phyloP scores from a whole-genome alignment of 2,113 vertebrate species.

The Fukomys damarensis region DNA sequence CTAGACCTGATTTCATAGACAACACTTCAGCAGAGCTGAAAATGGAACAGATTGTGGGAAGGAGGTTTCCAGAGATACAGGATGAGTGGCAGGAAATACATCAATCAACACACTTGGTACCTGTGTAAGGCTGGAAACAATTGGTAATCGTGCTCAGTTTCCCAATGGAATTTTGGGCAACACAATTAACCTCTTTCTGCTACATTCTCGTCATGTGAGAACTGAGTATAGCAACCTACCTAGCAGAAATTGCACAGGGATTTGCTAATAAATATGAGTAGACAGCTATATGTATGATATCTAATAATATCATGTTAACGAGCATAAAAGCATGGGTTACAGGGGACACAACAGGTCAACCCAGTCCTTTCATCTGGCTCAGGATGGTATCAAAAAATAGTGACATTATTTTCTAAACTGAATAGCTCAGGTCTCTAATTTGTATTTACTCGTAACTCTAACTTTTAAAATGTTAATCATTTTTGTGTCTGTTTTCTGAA shows the following conservation, averaged over 20 bases:
- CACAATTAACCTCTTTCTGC: conserved; percentile 79
- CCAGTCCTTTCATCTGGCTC: neutral
- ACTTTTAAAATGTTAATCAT: neutral
- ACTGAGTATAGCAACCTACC: conserved; percentile 53
- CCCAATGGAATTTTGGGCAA: conserved; percentile 56
- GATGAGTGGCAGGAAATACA: conserved; percentile 56
- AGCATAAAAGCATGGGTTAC: conserved; percentile 14
- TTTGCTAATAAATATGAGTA: conserved; percentile 61
- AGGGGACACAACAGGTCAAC: neutral
- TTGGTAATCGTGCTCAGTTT: neutral
- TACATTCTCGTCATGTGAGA: conserved; percentile 58
- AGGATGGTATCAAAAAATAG: neutral
- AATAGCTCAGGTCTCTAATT: neutral
- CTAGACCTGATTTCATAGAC: conserved; percentile 13
- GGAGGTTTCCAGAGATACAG: conserved; percentile 29
- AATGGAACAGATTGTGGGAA: conserved; percentile 55
- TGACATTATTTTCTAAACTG: neutral
- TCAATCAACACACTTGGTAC: conserved; percentile 39
- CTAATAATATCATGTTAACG: conserved; percentile 56
- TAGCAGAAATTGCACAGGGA: conserved; percentile 47
- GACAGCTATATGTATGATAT: conserved; percentile 21
- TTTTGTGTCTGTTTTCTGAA: conserved; percentile 24
- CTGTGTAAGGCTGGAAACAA: conserved; percentile 54
- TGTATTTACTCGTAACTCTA: neutral
- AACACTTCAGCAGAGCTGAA: conserved; percentile 4